Base-by-base conservation (phyloP, 1,140 invertebrate genomes). In the Acromyrmex heyeri region DNA sequence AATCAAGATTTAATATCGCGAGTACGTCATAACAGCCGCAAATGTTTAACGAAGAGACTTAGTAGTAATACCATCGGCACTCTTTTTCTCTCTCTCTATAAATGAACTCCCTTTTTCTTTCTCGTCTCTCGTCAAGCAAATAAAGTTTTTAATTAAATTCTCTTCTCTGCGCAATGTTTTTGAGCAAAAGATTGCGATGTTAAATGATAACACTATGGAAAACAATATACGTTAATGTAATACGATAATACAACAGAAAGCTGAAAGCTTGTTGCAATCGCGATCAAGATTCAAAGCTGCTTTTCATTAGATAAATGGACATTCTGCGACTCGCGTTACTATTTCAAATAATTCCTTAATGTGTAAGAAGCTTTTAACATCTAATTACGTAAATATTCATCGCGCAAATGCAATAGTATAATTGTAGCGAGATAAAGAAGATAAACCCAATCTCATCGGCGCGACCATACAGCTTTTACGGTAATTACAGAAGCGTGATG, bases 401-500 rank as follows among this genome's bases (percentile, higher is more conserved):
- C 50, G n/a, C n/a, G 18, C 12, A 21, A n/a, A 64, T 64, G 48
- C 48, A 38, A 79, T 16, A 44, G 8, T 24, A 16, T 34, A 57
- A 79, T 65, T 27, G 48, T 83, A 61, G 14, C 3, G 24, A 82
- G 44, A 44, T 50, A 75, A 24, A 69, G 30, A 55, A 70, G 69
- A 50, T 61, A 83, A 73, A 53, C 18, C 24, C 18, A 69, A 61
- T 62, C 38, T 83, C 79, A 50, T 61, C 69, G 79, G 55, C 24
- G 67, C 65, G 67, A 44, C 34, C 34, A 38, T 38, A 30, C 55
- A 30, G 69, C 79, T 83, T 83, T 83, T 83, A 83, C 69, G 57
- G 69, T 83, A 73, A 75, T 75, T 75, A 75, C 79, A 44, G 69
- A 14, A 55, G 69, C 55, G 53, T 12, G 38, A 62, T 75, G 69